Base-by-base conservation (phyloP, 2,797 vertebrate species). In the Siniperca scherzeri region DNA sequence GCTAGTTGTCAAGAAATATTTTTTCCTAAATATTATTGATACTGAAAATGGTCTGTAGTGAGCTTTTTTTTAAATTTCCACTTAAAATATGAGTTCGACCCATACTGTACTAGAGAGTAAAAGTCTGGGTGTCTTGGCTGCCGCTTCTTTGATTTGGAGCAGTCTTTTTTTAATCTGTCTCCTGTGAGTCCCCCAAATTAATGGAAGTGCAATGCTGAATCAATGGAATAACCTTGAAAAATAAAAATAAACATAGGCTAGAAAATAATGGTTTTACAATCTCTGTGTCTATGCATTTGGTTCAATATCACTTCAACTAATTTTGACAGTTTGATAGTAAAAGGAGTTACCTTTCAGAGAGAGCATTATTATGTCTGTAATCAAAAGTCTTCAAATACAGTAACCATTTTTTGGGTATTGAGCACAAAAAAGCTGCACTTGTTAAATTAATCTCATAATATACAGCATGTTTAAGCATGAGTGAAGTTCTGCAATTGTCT, bases 211-310 rank as follows among this genome's bases (percentile, higher is more conserved):
- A 56, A 10, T n/a, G 11, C 5, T 68, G 12, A 64, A 80, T 38
- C 17, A 48, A 48, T 69, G 48, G 2, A 64, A 56, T 30, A 61
- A 55, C 71, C 27, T 42, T 30, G 30, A 22, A 38, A 74, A 73
- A 16, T 3, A 16, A 62, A 30, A 19, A 0, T 0, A 7, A 21
- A 38, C 53, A 33, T 17, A 40, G 2, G 1, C 2, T 4, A 46
- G 16, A 30, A 61, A 62, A 14, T 13, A 38, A 27, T 3, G 3
- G 19, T 70, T 79, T 38, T 8, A 53, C 22, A 21, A 66, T 11
- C 8, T 21, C 21, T 30, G 14, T 71, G 22, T 13, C 2, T 72
- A 22, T 61, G 61, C 38, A 33, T 61, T 27, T 46, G 38, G 1
- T 27, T 71, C 9, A 52, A 53, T 46, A 33, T 77, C 16, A 60